phyloP scores from a whole-genome alignment of 2,797 vertebrate species.

The Chromis chromis region DNA sequence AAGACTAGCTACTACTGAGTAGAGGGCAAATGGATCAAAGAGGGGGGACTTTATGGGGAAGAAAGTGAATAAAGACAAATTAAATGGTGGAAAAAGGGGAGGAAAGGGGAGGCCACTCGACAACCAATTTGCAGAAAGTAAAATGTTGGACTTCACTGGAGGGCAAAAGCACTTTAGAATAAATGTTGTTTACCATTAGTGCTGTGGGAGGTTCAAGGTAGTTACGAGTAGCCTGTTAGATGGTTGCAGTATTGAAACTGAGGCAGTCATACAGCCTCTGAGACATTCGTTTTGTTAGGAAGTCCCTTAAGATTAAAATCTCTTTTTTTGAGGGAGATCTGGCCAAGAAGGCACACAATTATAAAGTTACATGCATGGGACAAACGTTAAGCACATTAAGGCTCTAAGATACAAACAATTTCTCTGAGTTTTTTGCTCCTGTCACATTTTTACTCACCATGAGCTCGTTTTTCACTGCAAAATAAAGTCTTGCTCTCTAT shows the following conservation, averaged over 20 bases:
- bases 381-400: too few species aligned
- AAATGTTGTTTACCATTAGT: background rate
- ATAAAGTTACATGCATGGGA: too few species aligned
- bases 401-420: too few species aligned
- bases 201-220: background rate
- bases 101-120: background rate
- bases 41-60: background rate
- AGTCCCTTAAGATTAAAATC: too few species aligned
- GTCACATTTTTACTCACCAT: too few species aligned
- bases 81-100: slow-evolving; percentile 1
- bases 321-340: too few species aligned
- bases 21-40: background rate
- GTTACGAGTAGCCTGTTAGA: background rate
- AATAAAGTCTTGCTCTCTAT: too few species aligned
- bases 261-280: background rate
- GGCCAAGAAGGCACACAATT: too few species aligned
- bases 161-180: background rate
- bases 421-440: too few species aligned
- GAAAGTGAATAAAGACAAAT: background rate
- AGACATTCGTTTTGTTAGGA: background rate
- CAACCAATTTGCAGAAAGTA: too few species aligned
- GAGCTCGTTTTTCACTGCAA: too few species aligned
- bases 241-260: background rate
- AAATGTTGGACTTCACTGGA: background rate
- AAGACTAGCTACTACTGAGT: slow-evolving; percentile 5